Base-by-base conservation (phyloP, 2,113 vertebrate species). In the Puma concolor region DNA sequence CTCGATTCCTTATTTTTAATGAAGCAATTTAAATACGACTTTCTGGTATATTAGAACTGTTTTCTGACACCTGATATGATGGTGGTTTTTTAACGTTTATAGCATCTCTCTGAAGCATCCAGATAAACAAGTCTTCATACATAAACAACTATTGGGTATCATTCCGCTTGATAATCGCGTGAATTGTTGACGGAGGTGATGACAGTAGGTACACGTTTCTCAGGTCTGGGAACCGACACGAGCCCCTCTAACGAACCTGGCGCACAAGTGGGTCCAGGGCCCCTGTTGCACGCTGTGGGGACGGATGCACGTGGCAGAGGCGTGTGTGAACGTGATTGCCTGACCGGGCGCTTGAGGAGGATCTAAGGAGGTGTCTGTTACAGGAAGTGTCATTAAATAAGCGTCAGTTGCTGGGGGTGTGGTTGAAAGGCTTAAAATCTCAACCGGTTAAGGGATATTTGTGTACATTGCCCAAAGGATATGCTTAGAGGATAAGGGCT, bases 301-400 rank as follows among this genome's bases (percentile, higher is more conserved):
- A 29, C 25, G 1, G 3, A 9, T 67, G 41, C 10, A 0, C 3
- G 4, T 31, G 21, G 17, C 38, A 29, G 27, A 7, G 15, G 48
- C 23, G 2, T 4, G 19, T 4, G 19, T 0, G 48, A 27, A 27
- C 12, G 11, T 33, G 25, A 13, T 13, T 16, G 0, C 5, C 14
- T n/a, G n/a, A 23, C 8, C 4, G 27, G 52, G 17, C 0, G 5
- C 38, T n/a, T 38, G 48, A 33, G 60, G 79, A 83, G 44, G 13
- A 15, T 2, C 76, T 38, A 8, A 64, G 54, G 63, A 41, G 17
- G 13, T 60, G 33, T 60, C 33, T 31, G 25, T 50, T n/a, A n/a
- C 14, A 16, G 64, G 31, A 52, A 19, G 29, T 31, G 17, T 67
- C 69, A 5, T 21, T 33, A 66, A 36, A 63, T 48, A 72, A 80